A percentile compares a stretch with the other conserved stretches of the same genome.
Evolutionary conservation across 2,888 invertebrate genomes (phyloP).

Genomic region (Zonitis immaculata): DNA sequence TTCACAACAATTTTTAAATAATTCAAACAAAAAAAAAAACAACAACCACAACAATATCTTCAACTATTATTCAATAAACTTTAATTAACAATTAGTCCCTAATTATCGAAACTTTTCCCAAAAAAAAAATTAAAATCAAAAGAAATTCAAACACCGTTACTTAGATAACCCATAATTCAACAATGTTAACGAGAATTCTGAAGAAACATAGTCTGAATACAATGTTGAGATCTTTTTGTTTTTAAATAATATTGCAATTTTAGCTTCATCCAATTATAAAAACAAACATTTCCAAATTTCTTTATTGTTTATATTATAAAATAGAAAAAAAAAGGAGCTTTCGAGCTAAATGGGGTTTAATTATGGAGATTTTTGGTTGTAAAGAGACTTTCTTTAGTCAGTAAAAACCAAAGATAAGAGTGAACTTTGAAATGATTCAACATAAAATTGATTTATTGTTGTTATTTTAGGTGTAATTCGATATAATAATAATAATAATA

Average conservation of each 20-base stretch:
- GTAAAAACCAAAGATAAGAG: not conserved
- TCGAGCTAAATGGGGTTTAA: conserved; percentile 2
- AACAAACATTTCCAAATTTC: not conserved
- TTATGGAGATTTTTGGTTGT: conserved; percentile 4
- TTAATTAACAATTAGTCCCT: not conserved
- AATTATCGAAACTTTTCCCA: no score
- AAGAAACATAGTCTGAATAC: no score
- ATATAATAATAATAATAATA: not conserved
- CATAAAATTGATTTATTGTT: not conserved
- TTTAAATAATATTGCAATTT: not conserved
- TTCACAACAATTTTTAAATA: not conserved
- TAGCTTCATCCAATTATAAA: conserved; percentile 11
- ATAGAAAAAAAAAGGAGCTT: not conserved
- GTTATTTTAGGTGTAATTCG: not conserved
- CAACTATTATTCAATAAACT: not conserved
- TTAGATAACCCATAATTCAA: not conserved
- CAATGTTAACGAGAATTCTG: no score
- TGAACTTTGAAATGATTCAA: not conserved
- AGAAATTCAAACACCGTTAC: no score
- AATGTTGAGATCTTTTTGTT: not conserved
- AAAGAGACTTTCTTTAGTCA: not conserved
- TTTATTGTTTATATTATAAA: not conserved
- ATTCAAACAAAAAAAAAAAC: not conserved
- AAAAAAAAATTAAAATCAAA: no score
- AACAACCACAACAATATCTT: not conserved